Evolutionary conservation across 2,888 invertebrate species (phyloP).

Genomic region (Limenitis camilla): DNA sequence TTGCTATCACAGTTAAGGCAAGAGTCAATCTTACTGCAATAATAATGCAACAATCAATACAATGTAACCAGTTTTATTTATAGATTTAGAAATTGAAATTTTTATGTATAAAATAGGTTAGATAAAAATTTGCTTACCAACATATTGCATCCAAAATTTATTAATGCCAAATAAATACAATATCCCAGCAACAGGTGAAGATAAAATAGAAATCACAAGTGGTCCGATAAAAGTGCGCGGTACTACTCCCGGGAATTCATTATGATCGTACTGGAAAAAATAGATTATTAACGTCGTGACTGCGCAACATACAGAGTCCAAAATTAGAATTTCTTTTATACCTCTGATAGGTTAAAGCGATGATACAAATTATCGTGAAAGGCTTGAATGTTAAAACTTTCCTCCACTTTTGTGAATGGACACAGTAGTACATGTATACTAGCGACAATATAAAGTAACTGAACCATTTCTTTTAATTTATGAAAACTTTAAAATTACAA

Average conservation of each 20-base stretch:
- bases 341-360: slow-evolving; percentile 87
- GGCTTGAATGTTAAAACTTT: slow-evolving; percentile 99
- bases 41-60: not conserved
- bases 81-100: not conserved
- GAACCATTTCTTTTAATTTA: slow-evolving; percentile 75
- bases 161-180: slow-evolving; percentile 80
- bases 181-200: slow-evolving; percentile 83
- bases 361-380: slow-evolving; percentile 97
- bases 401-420: slow-evolving; percentile 99
- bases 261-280: slow-evolving; percentile 91
- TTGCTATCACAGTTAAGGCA: slow-evolving; percentile 81
- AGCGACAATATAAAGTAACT: slow-evolving; percentile 82
- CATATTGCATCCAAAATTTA: slow-evolving; percentile 92
- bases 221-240: slow-evolving; percentile 97
- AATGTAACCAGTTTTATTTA: not conserved
- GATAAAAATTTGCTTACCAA: slow-evolving; percentile 75
- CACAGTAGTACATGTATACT: slow-evolving; percentile 88
- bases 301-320: slow-evolving; percentile 48
- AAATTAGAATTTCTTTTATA: slow-evolving; percentile 71
- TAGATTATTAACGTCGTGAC: slow-evolving; percentile 24
- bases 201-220: slow-evolving; percentile 82
- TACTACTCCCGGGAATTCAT: slow-evolving; percentile 97
- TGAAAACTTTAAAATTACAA: slow-evolving; percentile 26
- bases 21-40: slow-evolving; percentile 85
- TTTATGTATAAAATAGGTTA: slow-evolving; percentile 19